Evolutionary conservation across 1,140 invertebrate species (phyloP).

Genomic region (Cherax quadricarinatus): DNA sequence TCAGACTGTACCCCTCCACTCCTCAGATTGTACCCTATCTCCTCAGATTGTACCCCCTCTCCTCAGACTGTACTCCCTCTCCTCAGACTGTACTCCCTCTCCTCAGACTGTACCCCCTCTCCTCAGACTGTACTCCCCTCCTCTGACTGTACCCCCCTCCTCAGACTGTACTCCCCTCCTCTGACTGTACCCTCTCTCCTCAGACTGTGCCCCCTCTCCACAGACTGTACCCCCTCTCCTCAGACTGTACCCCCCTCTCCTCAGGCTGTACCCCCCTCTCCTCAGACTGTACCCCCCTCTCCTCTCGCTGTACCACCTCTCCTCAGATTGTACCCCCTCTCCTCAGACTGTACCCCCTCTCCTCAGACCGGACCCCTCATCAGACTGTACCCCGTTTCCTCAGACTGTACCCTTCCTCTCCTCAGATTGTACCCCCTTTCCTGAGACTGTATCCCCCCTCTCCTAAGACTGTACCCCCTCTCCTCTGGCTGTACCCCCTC

Average conservation of each 20-base stretch:
- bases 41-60: background rate
- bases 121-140: too few species aligned
- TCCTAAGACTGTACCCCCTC: background rate
- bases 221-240: background rate
- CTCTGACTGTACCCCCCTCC: background rate
- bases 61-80: background rate
- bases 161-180: background rate
- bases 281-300: background rate
- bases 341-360: background rate
- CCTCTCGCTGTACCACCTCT: background rate
- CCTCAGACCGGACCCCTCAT: background rate
- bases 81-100: background rate
- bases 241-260: background rate
- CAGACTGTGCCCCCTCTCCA: background rate
- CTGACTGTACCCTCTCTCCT: background rate
- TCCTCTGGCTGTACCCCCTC: background rate
- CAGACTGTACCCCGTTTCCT: background rate
- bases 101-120: background rate
- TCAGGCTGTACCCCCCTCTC: background rate
- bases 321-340: background rate
- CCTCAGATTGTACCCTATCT: too few species aligned
- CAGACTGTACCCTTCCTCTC: background rate
- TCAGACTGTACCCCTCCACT: background rate
- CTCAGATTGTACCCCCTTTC: too few species aligned
- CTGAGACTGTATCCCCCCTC: background rate